Conservation (phyloP, 53 echinoderm and acorn worm genomes). For the Paracentrotus lividus region DNA sequence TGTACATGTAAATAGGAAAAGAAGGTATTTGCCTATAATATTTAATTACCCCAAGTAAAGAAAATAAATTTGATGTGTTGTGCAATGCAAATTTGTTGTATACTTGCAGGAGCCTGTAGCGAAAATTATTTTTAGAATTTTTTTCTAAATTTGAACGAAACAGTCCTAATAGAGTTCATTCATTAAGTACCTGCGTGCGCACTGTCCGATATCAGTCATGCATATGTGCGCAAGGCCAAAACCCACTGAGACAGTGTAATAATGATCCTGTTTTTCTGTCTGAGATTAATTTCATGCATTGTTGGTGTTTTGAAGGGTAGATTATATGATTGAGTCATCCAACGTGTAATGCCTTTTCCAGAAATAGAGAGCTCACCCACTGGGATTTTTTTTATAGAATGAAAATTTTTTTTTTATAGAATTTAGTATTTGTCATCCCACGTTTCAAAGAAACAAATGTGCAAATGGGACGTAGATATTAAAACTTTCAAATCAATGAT, state of each 20-base stretch:
- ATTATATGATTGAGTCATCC: neutral
- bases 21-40: too few species aligned
- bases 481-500: too few species aligned
- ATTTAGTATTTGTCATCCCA: neutral
- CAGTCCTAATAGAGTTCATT: neutral
- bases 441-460: neutral
- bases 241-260: neutral
- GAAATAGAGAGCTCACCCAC: constrained; percentile 30
- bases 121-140: neutral
- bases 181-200: neutral
- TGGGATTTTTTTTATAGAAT: neutral
- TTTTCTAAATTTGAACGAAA: neutral
- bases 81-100: neutral
- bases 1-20: too few species aligned
- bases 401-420: neutral
- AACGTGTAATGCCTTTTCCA: constrained; percentile 38
- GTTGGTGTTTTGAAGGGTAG: constrained; percentile 7
- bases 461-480: too few species aligned
- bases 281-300: constrained; percentile 33
- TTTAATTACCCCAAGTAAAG: too few species aligned
- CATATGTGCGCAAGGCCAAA: neutral
- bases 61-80: too few species aligned
- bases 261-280: neutral
- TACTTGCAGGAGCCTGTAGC: neutral
- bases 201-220: constrained; percentile 9